phyloP scores from a whole-genome alignment of 1,140 invertebrate species.

The Leptoteleia sp. region DNA sequence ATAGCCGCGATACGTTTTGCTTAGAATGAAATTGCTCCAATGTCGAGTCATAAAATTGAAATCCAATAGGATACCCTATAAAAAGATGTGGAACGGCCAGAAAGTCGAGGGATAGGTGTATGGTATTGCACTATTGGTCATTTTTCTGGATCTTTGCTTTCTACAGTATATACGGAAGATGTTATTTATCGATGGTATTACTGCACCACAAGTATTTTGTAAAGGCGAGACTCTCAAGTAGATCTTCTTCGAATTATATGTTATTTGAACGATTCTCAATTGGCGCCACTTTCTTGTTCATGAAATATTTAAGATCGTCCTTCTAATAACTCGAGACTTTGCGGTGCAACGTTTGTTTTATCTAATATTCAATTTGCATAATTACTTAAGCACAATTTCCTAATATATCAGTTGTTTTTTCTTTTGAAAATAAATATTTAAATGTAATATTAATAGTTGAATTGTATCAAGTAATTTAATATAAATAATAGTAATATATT shows the following conservation, averaged over 20 bases:
- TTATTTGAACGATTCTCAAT: conserved; percentile 40
- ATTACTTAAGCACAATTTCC: no score
- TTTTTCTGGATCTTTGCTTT: conserved; percentile 68
- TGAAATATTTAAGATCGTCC: no score
- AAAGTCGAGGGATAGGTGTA: conserved; percentile 62
- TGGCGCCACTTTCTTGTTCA: no score
- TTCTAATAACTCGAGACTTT: no score
- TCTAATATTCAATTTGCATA: no score
- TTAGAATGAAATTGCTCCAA: conserved; percentile 70
- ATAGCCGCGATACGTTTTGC: conserved; percentile 72
- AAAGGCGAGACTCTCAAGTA: conserved; percentile 27
- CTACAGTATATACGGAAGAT: conserved; percentile 45
- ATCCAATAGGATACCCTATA: conserved; percentile 67
- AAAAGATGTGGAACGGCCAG: conserved; percentile 56
- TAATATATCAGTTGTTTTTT: no score
- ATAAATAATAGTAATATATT: no score
- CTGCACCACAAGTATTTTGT: conserved; percentile 35
- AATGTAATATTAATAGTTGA: no score
- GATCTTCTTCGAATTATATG: conserved; percentile 32
- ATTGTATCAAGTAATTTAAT: no score
- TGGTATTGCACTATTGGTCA: conserved; percentile 67
- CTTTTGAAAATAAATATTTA: no score
- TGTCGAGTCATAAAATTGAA: conserved; percentile 72
- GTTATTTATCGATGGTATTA: conserved; percentile 52
- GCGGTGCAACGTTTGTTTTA: no score